A percentile compares a stretch with the other conserved stretches of the same genome.
phyloP scores from a whole-genome alignment of 2,113 vertebrate genomes.

The Montifringilla adamsi region DNA sequence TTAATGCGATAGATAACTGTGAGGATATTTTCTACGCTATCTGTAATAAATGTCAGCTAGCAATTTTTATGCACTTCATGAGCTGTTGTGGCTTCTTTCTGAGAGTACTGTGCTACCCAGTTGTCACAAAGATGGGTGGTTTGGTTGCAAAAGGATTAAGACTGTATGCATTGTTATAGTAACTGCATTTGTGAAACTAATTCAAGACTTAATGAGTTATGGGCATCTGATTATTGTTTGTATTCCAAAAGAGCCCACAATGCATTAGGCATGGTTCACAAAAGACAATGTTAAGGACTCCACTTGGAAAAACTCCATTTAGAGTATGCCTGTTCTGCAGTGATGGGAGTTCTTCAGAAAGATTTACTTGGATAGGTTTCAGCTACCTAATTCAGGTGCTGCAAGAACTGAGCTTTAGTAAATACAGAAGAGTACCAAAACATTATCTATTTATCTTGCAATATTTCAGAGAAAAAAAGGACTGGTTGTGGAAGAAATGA shows the following conservation, averaged over 20 bases:
- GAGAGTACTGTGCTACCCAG: not conserved
- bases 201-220: slow-evolving; percentile 26
- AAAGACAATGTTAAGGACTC: slow-evolving; percentile 23
- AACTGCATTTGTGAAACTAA: slow-evolving; percentile 43
- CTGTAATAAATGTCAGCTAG: not conserved
- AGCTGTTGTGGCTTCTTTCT: not conserved
- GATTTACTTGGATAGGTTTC: not conserved
- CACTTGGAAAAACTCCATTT: not conserved
- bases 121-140: slow-evolving; percentile 19
- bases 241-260: slow-evolving; percentile 16
- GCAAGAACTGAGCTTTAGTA: not conserved
- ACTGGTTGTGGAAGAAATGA: not conserved
- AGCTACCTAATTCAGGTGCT: not conserved
- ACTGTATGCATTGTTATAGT: slow-evolving; percentile 34
- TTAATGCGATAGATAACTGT: not conserved
- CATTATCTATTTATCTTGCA: not conserved
- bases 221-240: slow-evolving; percentile 15
- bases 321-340: not conserved
- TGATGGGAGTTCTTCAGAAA: not conserved
- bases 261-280: slow-evolving; percentile 6
- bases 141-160: slow-evolving; percentile 2
- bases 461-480: not conserved
- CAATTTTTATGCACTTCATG: not conserved
- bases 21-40: not conserved
- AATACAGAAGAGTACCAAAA: not conserved